phyloP scores from a whole-genome alignment of 2,888 invertebrate species.

The Phlogophora meticulosa region DNA sequence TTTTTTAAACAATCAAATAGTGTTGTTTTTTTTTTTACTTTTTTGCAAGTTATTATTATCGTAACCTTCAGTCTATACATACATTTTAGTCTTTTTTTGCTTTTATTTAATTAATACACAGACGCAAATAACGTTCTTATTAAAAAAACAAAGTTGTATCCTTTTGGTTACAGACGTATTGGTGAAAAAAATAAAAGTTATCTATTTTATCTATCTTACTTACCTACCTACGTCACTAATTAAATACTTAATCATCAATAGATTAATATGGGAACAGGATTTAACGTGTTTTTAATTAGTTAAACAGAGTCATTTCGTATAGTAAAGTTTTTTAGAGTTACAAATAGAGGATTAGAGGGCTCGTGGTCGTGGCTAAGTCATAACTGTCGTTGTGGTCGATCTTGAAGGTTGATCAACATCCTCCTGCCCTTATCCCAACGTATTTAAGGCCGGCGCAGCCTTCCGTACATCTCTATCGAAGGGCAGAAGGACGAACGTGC shows the following conservation, averaged over 20 bases:
- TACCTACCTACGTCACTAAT: slow-evolving; percentile 3
- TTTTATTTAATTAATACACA: slow-evolving; percentile 4
- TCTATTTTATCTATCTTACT: slow-evolving; percentile 6
- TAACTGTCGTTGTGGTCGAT: too few species aligned
- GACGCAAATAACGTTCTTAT: background rate
- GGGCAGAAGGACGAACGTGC: too few species aligned
- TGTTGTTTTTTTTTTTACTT: too few species aligned
- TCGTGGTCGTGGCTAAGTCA: too few species aligned
- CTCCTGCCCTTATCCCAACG: too few species aligned
- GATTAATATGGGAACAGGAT: background rate
- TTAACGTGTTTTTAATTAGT: background rate
- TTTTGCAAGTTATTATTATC: background rate
- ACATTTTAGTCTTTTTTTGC: background rate
- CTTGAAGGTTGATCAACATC: too few species aligned
- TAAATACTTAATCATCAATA: slow-evolving; percentile 19
- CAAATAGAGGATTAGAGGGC: too few species aligned
- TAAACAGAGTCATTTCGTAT: background rate
- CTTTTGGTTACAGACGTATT: background rate
- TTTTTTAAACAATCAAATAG: too few species aligned
- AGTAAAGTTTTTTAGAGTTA: too few species aligned
- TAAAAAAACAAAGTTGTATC: background rate
- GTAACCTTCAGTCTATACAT: slow-evolving; percentile 2
- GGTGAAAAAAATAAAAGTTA: background rate
- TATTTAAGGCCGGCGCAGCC: too few species aligned
- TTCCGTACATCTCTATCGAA: too few species aligned